phyloP scores from a whole-genome alignment of 2,888 invertebrate species.

The Apodemia zela region DNA sequence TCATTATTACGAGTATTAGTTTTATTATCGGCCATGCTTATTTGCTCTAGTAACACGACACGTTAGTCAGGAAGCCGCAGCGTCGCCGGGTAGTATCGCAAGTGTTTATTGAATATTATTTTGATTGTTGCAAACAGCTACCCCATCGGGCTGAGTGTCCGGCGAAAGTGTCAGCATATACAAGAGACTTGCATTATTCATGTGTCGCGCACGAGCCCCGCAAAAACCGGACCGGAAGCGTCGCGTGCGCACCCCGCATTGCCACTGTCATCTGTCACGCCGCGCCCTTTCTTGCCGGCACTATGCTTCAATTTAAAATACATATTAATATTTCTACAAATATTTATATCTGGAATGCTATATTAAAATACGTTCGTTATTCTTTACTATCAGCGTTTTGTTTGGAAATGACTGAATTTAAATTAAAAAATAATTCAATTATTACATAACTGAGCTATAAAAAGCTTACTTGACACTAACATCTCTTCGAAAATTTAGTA shows the following conservation, averaged over 20 bases:
- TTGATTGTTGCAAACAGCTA: background rate
- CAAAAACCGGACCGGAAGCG: slow-evolving; percentile 9
- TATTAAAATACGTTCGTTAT: too few relatives aligned
- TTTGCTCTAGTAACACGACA: too few relatives aligned
- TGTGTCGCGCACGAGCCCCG: slow-evolving; percentile 24
- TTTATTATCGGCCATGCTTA: too few relatives aligned
- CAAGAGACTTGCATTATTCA: slow-evolving; percentile 22
- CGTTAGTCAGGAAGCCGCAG: too few relatives aligned
- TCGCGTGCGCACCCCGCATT: background rate
- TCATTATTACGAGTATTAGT: too few relatives aligned
- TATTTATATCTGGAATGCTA: background rate
- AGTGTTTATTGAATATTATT: background rate
- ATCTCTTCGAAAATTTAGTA: too few relatives aligned
- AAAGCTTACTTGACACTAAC: too few relatives aligned
- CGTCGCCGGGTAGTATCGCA: background rate
- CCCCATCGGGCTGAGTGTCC: background rate
- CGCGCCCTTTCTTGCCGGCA: background rate
- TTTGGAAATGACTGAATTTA: too few relatives aligned
- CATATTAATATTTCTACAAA: background rate
- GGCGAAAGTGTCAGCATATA: slow-evolving; percentile 1
- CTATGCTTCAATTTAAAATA: background rate
- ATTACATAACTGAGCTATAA: too few relatives aligned
- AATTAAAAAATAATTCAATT: too few relatives aligned
- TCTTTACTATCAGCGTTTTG: too few relatives aligned
- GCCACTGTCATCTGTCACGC: background rate